phyloP scores from a whole-genome alignment of 2,113 vertebrate species.

The Leptosomus discolor region DNA sequence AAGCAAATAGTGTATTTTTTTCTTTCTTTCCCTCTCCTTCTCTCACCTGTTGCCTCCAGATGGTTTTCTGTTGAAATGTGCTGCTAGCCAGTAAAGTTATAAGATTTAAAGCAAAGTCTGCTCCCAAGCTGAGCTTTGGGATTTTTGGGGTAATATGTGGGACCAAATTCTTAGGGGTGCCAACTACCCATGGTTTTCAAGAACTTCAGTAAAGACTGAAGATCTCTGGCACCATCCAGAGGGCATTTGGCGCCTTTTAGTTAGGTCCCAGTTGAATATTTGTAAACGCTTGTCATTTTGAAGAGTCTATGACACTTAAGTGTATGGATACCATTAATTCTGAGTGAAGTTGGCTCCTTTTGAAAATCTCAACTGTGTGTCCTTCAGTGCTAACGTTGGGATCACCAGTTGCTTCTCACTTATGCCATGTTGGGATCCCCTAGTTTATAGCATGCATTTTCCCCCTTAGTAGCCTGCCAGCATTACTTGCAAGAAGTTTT shows the following conservation, averaged over 20 bases:
- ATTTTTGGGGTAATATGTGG: background rate
- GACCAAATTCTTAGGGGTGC: background rate
- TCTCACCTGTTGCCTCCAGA: background rate
- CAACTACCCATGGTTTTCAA: background rate
- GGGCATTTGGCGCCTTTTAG: background rate
- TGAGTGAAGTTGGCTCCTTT: background rate
- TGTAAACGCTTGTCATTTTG: background rate
- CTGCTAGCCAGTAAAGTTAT: background rate
- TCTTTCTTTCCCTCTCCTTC: background rate
- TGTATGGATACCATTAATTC: background rate
- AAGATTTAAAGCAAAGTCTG: background rate
- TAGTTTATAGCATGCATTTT: background rate
- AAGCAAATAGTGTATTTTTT: background rate
- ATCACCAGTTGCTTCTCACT: background rate
- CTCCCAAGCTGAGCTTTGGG: background rate
- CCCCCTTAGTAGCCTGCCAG: background rate
- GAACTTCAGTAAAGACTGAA: background rate
- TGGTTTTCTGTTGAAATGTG: background rate
- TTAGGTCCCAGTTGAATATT: background rate
- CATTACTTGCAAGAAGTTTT: background rate
- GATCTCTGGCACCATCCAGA: conserved; percentile 4
- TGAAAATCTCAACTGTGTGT: background rate
- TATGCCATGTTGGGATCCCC: accelerated
- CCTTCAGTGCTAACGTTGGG: background rate
- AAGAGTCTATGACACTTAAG: background rate